phyloP scores from a whole-genome alignment of 2,797 vertebrate genomes.

The Neoniphon sammara region DNA sequence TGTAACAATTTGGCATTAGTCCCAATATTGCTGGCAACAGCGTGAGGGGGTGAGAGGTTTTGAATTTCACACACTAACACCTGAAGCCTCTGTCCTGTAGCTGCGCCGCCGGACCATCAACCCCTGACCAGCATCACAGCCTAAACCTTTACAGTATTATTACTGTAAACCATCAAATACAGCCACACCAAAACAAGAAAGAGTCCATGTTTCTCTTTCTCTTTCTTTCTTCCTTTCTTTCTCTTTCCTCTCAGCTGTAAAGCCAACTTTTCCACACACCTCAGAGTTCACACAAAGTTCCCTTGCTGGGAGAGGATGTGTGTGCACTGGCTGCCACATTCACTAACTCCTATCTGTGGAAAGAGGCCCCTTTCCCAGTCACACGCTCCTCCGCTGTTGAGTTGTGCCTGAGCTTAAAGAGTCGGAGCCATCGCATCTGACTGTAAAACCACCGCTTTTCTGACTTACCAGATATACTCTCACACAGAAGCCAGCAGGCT shows the following conservation, averaged over 20 bases:
- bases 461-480: constrained; percentile 22
- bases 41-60: constrained; percentile 55
- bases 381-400: constrained; percentile 41
- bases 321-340: constrained; percentile 64
- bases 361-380: constrained; percentile 42
- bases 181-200: constrained; percentile 24
- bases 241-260: constrained; percentile 47
- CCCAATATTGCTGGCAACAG: constrained; percentile 43
- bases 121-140: constrained; percentile 12
- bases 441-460: constrained; percentile 29
- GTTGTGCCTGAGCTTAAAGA: constrained; percentile 45
- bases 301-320: constrained; percentile 38
- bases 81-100: constrained; percentile 62
- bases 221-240: background rate
- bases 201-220: constrained; percentile 19
- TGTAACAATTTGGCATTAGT: constrained; percentile 50
- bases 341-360: constrained; percentile 53
- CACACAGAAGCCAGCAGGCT: constrained; percentile 33
- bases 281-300: constrained; percentile 66
- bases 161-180: constrained; percentile 16
- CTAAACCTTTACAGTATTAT: constrained; percentile 33
- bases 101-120: constrained; percentile 40
- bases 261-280: constrained; percentile 39
- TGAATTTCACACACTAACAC: constrained; percentile 67
- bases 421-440: constrained; percentile 26